phyloP scores from a whole-genome alignment of 2,888 invertebrate genomes.

The Agrotis ipsilon region DNA sequence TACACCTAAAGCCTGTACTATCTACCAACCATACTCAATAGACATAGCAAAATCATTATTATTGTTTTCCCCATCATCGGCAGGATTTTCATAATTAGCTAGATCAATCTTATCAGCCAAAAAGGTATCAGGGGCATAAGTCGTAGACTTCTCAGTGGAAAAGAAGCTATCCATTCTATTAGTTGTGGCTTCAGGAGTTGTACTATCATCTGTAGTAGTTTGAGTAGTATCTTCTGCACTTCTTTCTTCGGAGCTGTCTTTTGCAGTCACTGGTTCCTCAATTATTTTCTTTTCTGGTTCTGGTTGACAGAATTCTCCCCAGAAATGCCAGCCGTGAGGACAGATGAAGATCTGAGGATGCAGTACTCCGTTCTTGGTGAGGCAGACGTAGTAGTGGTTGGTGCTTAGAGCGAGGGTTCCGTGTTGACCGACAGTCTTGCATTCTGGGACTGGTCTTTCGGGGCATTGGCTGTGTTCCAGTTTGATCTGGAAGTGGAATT shows the following conservation, averaged over 20 bases:
- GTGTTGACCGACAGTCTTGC: constrained; percentile 78
- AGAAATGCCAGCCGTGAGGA: constrained; percentile 86
- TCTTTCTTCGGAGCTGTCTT: constrained; percentile 32
- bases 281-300: constrained; percentile 63
- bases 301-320: constrained; percentile 81
- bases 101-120: constrained; percentile 86
- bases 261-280: constrained; percentile 7
- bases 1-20: neutral
- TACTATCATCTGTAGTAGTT: constrained; percentile 26
- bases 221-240: constrained; percentile 33
- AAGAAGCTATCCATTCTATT: constrained; percentile 77
- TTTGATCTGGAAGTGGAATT: constrained; percentile 71
- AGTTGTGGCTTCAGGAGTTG: constrained; percentile 55
- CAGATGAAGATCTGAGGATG: constrained; percentile 86
- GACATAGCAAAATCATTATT: constrained; percentile 67
- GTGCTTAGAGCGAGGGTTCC: constrained; percentile 77
- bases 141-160: constrained; percentile 80
- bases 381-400: constrained; percentile 86
- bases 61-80: constrained; percentile 68
- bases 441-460: constrained; percentile 78
- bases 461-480: constrained; percentile 82
- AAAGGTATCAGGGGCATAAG: constrained; percentile 82
- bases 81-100: constrained; percentile 79
- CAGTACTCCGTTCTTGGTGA: constrained; percentile 72
- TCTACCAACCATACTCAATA: constrained; percentile 53